Evolutionary conservation across 2,113 vertebrate species (phyloP).

Genomic region (Perca schrenkii): DNA sequence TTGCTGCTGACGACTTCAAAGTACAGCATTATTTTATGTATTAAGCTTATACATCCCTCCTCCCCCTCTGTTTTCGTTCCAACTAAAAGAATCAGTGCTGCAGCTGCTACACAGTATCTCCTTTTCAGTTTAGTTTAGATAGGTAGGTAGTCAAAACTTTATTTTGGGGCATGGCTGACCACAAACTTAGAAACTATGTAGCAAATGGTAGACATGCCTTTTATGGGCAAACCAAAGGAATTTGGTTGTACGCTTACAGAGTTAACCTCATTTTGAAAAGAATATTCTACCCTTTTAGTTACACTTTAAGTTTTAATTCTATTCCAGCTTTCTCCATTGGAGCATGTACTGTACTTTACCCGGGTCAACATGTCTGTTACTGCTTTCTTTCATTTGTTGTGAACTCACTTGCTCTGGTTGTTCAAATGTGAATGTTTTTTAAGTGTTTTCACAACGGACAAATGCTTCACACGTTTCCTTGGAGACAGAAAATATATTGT

Average conservation of each 20-base stretch:
- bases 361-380: neutral
- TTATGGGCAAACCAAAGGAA: constrained; percentile 72
- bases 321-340: neutral
- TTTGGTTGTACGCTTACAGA: constrained; percentile 29
- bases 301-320: constrained; percentile 19
- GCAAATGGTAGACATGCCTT: constrained; percentile 54
- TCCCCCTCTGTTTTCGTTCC: neutral
- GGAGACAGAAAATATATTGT: constrained; percentile 50
- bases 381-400: constrained; percentile 24
- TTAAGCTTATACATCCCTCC: neutral
- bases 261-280: neutral
- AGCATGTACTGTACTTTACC: neutral
- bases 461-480: constrained; percentile 53
- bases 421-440: constrained; percentile 22
- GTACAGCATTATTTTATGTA: neutral
- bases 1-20: too few relatives aligned
- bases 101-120: constrained; percentile 17
- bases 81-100: constrained; percentile 9
- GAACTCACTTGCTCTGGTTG: neutral
- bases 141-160: constrained; percentile 40
- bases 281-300: constrained; percentile 4
- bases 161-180: constrained; percentile 51
- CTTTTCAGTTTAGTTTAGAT: constrained; percentile 33
- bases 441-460: constrained; percentile 18
- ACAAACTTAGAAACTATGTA: constrained; percentile 62